Percentiles rank a stretch among this genome's conserved stretches.
Conservation (phyloP, 2,888 invertebrate genomes). For the Cremastinae sp. region DNA sequence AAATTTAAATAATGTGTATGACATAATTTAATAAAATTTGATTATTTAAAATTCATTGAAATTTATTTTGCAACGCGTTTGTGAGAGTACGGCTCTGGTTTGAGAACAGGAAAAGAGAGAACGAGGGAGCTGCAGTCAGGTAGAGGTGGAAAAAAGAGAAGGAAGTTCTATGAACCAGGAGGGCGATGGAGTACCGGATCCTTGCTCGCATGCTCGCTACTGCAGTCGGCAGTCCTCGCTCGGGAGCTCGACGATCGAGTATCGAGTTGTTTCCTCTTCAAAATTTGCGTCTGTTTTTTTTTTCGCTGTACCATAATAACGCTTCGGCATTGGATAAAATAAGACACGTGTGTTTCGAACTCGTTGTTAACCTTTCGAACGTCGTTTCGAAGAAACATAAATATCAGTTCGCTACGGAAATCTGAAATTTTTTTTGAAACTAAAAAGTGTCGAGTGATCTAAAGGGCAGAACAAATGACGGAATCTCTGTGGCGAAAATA, state of each 20-base stretch:
- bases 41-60: too few relatives aligned
- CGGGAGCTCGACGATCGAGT: constrained; percentile 63
- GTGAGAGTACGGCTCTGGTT: constrained; percentile 9
- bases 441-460: background rate
- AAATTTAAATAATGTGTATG: too few relatives aligned
- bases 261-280: background rate
- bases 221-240: constrained; percentile 67
- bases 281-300: background rate
- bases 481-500: too few relatives aligned
- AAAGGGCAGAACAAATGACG: background rate
- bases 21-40: too few relatives aligned
- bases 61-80: constrained; percentile 25
- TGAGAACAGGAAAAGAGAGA: constrained; percentile 42
- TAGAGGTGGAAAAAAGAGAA: constrained; percentile 64
- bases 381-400: too few relatives aligned
- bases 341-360: too few relatives aligned
- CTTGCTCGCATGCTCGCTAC: constrained; percentile 54
- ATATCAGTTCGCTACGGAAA: too few relatives aligned
- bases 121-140: constrained; percentile 25
- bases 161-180: constrained; percentile 68
- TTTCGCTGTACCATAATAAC: too few relatives aligned
- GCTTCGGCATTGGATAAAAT: too few relatives aligned
- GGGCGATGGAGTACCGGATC: constrained; percentile 69
- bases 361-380: too few relatives aligned
- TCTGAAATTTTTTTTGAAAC: too few relatives aligned